Percentiles rank a stretch among this genome's conserved stretches.
These are phyloP conservation scores for Xanthorhoe spadicearia DNA, from an alignment of 2,888 invertebrate species.

Conservation along the genomic window DNA sequence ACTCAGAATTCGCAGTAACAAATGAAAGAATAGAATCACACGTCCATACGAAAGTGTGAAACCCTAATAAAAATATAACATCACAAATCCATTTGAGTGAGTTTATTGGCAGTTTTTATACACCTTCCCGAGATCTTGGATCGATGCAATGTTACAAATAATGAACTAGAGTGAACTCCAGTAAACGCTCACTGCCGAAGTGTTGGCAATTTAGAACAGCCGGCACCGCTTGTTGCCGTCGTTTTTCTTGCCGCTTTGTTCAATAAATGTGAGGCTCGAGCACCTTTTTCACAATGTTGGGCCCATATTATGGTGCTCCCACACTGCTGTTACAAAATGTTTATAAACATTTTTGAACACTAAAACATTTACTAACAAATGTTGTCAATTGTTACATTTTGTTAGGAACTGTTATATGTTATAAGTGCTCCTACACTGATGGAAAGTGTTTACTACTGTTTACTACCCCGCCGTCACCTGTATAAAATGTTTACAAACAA, in stretches of 20 bases:
- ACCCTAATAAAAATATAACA: constrained; percentile 41
- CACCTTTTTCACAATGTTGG: constrained; percentile 66
- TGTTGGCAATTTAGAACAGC: constrained; percentile 78
- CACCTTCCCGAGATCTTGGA: constrained; percentile 56
- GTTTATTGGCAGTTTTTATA: constrained; percentile 45
- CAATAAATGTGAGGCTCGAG: constrained; percentile 73
- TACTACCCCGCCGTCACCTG: too few relatives aligned
- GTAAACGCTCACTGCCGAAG: constrained; percentile 68
- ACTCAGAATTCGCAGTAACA: not conserved
- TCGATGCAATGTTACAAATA: constrained; percentile 73
- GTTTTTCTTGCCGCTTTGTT: constrained; percentile 77
- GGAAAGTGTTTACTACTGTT: too few relatives aligned
- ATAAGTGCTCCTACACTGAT: too few relatives aligned
- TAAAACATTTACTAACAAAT: too few relatives aligned
- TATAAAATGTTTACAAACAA: too few relatives aligned
- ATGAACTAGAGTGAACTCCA: constrained; percentile 72
- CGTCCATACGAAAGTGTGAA: constrained; percentile 18
- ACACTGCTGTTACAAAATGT: too few relatives aligned
- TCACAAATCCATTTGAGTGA: constrained; percentile 39
- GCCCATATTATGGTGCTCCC: too few relatives aligned
- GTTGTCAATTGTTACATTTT: too few relatives aligned
- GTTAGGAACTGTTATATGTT: too few relatives aligned
- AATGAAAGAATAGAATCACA: constrained; percentile 25
- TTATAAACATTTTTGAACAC: too few relatives aligned
- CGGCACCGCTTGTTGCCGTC: constrained; percentile 73